Percentiles rank a stretch among this genome's conserved stretches.
Conservation (phyloP, 2,113 vertebrate species). For the Patagioenas fasciata region DNA sequence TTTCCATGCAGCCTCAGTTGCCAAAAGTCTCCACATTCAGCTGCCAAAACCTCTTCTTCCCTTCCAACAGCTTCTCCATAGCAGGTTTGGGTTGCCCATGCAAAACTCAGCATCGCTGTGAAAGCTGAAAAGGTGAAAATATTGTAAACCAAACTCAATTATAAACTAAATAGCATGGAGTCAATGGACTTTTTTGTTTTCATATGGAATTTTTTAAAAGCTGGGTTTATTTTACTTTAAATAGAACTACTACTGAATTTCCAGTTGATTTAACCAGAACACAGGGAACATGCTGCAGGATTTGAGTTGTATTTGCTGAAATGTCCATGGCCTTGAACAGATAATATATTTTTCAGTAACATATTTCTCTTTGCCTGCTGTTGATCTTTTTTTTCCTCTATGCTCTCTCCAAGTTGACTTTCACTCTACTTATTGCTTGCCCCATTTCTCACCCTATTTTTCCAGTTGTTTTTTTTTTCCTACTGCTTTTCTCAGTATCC, state of each 20-base stretch:
- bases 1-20: not conserved
- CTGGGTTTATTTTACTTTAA: constrained; percentile 55
- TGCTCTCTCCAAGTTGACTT: constrained; percentile 32
- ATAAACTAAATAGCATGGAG: not conserved
- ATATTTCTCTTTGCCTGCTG: constrained; percentile 22
- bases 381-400: not conserved
- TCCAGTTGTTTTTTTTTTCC: constrained; percentile 1
- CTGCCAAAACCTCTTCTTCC: constrained; percentile 43
- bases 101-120: constrained; percentile 17
- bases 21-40: constrained; percentile 6
- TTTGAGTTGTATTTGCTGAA: constrained; percentile 45
- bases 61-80: constrained; percentile 42
- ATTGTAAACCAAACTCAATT: constrained; percentile 15
- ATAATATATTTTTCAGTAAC: constrained; percentile 57
- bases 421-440: constrained; percentile 27
- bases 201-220: constrained; percentile 4
- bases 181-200: constrained; percentile 50
- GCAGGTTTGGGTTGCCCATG: constrained; percentile 19
- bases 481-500: constrained; percentile 1
- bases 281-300: not conserved
- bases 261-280: constrained; percentile 41
- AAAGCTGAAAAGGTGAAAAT: constrained; percentile 50
- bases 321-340: constrained; percentile 21
- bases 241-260: constrained; percentile 52
- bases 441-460: constrained; percentile 56